phyloP scores from a whole-genome alignment of 2,113 vertebrate genomes.

The Leptobrachium leishanense region DNA sequence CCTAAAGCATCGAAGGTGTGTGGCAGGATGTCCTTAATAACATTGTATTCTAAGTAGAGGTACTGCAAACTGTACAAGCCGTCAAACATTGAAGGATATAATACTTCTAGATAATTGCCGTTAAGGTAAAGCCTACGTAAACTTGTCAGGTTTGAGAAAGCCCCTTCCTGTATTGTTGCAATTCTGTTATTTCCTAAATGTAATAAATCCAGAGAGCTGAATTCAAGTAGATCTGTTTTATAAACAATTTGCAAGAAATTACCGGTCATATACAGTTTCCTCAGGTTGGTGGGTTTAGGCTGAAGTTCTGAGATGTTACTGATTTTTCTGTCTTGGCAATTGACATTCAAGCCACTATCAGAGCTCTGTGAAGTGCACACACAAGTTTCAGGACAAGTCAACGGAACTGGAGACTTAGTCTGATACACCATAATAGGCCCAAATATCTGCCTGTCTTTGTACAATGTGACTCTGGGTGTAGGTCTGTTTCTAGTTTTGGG shows the following conservation, averaged over 20 bases:
- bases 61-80: conserved; percentile 94
- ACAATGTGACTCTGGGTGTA: conserved; percentile 83
- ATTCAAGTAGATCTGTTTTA: conserved; percentile 82
- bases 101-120: conserved; percentile 93
- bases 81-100: conserved; percentile 84
- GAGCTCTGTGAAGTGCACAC: conserved; percentile 92
- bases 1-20: conserved; percentile 86
- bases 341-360: conserved; percentile 91
- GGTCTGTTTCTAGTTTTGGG: conserved; percentile 92
- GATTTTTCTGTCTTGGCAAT: conserved; percentile 94
- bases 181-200: conserved; percentile 96
- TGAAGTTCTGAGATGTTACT: conserved; percentile 90
- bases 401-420: conserved; percentile 89
- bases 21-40: conserved; percentile 93
- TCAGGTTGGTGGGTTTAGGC: conserved; percentile 90
- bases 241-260: conserved; percentile 93
- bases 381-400: conserved; percentile 86
- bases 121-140: conserved; percentile 94
- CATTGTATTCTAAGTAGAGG: conserved; percentile 97
- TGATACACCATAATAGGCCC: conserved; percentile 98
- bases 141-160: conserved; percentile 91
- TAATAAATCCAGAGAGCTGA: conserved; percentile 88
- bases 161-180: conserved; percentile 89
- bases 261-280: conserved; percentile 96
- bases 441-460: conserved; percentile 91